Evolutionary conservation across 2,888 invertebrate genomes (phyloP), one percentile per base, ranked within the genome.

Genomic region (Melinopterus prodromus): DNA sequence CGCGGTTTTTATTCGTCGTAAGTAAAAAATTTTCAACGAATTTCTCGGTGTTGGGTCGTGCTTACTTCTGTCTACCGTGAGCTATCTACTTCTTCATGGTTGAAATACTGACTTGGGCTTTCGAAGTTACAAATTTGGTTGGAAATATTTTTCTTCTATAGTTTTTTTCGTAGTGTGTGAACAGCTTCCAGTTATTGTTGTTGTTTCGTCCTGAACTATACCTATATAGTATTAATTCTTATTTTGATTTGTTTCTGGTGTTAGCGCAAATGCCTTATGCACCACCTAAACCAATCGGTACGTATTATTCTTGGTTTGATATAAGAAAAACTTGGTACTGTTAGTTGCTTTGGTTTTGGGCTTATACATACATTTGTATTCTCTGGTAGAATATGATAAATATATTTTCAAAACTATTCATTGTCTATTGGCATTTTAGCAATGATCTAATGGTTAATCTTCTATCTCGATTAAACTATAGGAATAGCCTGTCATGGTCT

Each of bases 271-370:
- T 5, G 36, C 14, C 26, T 26, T 26, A 26, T 26, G 26, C 3
- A 26, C 26, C 26, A 26, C 26, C 72, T 35, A 72, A 16, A 14
- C 14, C 72, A 72, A 12, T 14, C 15, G 26, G 26, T 14, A 72
- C 72, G 26, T 72, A 72, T 72, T 72, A 72, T 4, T 15, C 36
- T 72, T 9, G 36, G 26, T 72, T 72, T 72, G 2, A 35, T 36
- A 15, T 35, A 16, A 72, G 36, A 72, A 72, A 72, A 72, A 72
- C 26, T 26, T 26, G 6, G 6, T 72, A 14, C 14, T 15, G 12
- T 72, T 72, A 9, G 9, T 26, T 71, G 15, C 71, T 71, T 5
- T 16, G 26, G 2, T 26, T 26, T 26, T 26, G 26, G 26, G 26
- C 26, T 26, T 26, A 26, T 26, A 26, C 26, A 26, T 26, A 26